Percentiles rank a stretch among this genome's conserved stretches.
These are phyloP conservation scores for Atherix ibis DNA, from an alignment of 2,888 invertebrate genomes.

Conservation along the genomic window DNA sequence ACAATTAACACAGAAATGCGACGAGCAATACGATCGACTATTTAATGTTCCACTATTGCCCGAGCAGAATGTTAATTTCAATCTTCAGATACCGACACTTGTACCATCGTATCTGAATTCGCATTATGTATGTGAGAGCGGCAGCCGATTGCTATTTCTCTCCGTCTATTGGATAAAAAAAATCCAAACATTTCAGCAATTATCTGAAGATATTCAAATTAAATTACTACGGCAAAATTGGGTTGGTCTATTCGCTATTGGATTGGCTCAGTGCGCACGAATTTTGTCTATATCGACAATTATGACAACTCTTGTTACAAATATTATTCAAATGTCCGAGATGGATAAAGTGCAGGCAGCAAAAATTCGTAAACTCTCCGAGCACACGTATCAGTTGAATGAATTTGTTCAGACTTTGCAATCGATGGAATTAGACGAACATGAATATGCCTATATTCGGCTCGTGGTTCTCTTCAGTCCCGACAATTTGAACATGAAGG, in stretches of 20 bases:
- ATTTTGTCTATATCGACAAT: slow-evolving; percentile 65
- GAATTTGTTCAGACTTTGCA: slow-evolving; percentile 65
- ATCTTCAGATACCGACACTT: slow-evolving; percentile 58
- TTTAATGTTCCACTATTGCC: slow-evolving; percentile 48
- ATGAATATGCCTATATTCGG: slow-evolving; percentile 78
- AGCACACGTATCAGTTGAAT: slow-evolving; percentile 66
- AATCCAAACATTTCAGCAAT: slow-evolving; percentile 63
- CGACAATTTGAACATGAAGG: slow-evolving; percentile 34
- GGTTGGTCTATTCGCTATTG: slow-evolving; percentile 83
- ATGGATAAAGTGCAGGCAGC: slow-evolving; percentile 57
- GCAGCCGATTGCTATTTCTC: slow-evolving; percentile 77
- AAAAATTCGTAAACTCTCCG: slow-evolving; percentile 59
- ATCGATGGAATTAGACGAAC: slow-evolving; percentile 57
- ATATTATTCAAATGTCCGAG: slow-evolving; percentile 35
- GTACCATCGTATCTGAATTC: slow-evolving; percentile 81
- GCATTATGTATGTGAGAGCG: slow-evolving; percentile 91
- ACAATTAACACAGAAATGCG: slow-evolving; percentile 11
- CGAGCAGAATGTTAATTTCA: slow-evolving; percentile 55
- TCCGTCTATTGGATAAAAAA: slow-evolving; percentile 81
- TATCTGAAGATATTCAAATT: slow-evolving; percentile 73
- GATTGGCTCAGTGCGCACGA: slow-evolving; percentile 72
- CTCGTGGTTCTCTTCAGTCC: slow-evolving; percentile 71
- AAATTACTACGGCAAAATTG: slow-evolving; percentile 73
- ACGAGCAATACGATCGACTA: slow-evolving; percentile 8
- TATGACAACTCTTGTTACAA: slow-evolving; percentile 54